Evolutionary conservation across 2,113 vertebrate genomes (phyloP), one percentile per base, ranked within the genome.

Genomic region (Thunnus thynnus): DNA sequence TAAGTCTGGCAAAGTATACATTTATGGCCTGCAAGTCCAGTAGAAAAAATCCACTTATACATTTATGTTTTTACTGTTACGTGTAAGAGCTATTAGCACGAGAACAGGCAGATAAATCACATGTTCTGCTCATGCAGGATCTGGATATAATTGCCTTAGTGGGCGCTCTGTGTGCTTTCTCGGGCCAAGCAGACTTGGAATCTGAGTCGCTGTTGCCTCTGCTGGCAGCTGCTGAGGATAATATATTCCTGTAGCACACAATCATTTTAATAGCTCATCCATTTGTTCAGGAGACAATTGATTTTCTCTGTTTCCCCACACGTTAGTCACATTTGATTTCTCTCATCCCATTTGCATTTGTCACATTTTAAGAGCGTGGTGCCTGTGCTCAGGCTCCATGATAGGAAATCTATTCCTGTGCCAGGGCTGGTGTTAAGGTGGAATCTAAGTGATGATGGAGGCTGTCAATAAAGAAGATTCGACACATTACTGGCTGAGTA

Each of bases 251-350:
- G 76, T 68, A 80, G 83, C 68, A 81, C 80, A 78, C 88, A 85
- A 83, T 92, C 73, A 90, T 89, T 91, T 92, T 89, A 92, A 91
- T 91, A 87, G 88, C 87, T 88, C 88, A 70, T 89, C 84, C 88
- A 92, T 90, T 93, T 88, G 78, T 88, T 91, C 80, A 80, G 84
- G 83, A 90, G 85, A 90, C 92, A 93, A 93, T 89, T 91, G 91
- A 92, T 93, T 92, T 91, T 86, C 90, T 88, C 85, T 89, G 75
- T 91, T 88, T 89, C 89, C 84, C 72, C 80, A 76, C 80, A 84
- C 73, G 72, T 92, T 91, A 89, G 89, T 92, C 92, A 93, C 87
- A 89, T 92, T 90, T 91, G 79, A 92, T 89, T 91, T 88, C 77
- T 87, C 76, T 80, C 51, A 14, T 82, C 70, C 82, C 79, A 89